phyloP scores from a whole-genome alignment of 2,888 invertebrate genomes.

The Diarsia brunnea region DNA sequence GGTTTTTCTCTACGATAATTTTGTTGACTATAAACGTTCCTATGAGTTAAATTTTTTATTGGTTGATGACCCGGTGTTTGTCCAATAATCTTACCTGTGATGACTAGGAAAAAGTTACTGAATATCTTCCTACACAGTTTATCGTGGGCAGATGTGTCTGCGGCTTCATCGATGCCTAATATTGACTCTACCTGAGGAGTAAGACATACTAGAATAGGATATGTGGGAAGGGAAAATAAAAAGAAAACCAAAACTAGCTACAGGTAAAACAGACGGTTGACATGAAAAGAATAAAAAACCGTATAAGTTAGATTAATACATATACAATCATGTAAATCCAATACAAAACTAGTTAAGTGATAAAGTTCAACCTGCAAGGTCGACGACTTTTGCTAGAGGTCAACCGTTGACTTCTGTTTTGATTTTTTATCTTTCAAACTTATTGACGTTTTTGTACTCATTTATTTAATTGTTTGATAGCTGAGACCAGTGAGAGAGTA shows the following conservation, averaged over 20 bases:
- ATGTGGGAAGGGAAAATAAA: neutral
- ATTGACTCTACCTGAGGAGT: no score
- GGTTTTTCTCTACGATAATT: slow-evolving; percentile 2
- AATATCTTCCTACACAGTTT: neutral
- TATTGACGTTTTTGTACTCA: slow-evolving; percentile 27
- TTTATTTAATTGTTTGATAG: slow-evolving; percentile 21
- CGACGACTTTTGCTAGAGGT: slow-evolving; percentile 41
- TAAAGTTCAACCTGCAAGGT: slow-evolving; percentile 51
- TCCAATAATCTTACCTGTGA: neutral
- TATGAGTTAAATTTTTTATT: neutral
- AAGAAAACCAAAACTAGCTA: neutral
- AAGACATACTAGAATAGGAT: neutral
- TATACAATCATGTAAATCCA: slow-evolving; percentile 16
- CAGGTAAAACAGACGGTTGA: neutral
- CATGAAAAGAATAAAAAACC: neutral
- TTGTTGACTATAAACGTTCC: neutral
- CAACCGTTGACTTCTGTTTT: slow-evolving; percentile 43
- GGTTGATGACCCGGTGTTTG: neutral
- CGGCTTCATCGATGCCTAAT: neutral
- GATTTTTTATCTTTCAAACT: slow-evolving; percentile 27
- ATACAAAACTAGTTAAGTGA: slow-evolving; percentile 3
- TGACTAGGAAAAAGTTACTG: no score
- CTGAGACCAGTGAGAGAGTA: no score
- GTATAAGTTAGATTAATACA: neutral
- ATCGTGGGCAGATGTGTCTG: neutral